A percentile compares a stretch with the other conserved stretches of the same genome.
Evolutionary conservation across 2,888 invertebrate genomes (phyloP).

Genomic region (Callyntrura guangdongensis): DNA sequence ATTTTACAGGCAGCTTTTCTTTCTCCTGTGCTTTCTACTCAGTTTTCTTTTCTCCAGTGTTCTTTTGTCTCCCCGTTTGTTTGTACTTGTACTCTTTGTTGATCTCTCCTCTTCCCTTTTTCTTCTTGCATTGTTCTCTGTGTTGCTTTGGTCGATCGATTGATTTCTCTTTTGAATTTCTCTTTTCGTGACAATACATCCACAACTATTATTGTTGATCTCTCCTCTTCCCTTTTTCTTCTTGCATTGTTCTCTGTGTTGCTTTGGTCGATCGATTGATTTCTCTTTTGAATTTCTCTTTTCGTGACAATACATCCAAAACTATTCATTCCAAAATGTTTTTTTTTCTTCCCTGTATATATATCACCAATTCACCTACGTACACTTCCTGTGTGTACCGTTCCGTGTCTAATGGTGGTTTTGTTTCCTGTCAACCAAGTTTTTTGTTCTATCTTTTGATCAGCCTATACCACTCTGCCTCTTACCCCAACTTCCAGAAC

Average conservation of each 20-base stretch:
- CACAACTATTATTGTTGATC: background rate
- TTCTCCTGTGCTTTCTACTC: too few species aligned
- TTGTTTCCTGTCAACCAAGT: background rate
- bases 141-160: background rate
- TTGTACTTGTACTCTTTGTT: background rate
- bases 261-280: background rate
- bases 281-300: background rate
- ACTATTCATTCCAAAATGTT: background rate
- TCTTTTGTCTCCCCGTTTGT: background rate
- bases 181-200: background rate
- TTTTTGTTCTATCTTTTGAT: slow-evolving; percentile 15
- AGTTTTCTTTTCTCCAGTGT: too few species aligned
- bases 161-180: background rate
- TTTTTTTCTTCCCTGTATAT: too few species aligned
- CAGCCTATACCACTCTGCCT: slow-evolving; percentile 2
- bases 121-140: too few species aligned
- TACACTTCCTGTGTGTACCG: too few species aligned
- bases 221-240: background rate
- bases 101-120: background rate
- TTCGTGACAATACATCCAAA: background rate
- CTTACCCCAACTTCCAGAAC: background rate
- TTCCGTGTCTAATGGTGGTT: too few species aligned
- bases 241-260: too few species aligned
- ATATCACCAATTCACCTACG: too few species aligned
- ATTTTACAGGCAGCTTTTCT: too few species aligned